Evolutionary conservation across 2,113 vertebrate species (phyloP).

Genomic region (Lonchura striata): DNA sequence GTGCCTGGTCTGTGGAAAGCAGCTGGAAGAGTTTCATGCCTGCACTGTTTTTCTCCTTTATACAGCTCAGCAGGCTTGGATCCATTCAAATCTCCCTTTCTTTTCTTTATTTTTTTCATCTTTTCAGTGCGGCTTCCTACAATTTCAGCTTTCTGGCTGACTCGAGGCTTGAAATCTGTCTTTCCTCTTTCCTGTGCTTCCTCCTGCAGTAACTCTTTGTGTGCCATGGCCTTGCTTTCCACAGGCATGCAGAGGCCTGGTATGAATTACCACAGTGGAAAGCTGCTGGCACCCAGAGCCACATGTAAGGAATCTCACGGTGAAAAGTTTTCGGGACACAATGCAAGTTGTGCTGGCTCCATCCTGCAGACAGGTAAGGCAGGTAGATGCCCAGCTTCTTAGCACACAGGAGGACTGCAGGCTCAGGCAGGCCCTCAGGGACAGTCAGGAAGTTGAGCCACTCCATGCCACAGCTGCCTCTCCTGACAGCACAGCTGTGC

Average conservation of each 20-base stretch:
- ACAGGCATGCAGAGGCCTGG: not conserved
- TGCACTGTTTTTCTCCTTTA: not conserved
- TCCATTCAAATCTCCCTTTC: not conserved
- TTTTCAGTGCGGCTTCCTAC: not conserved
- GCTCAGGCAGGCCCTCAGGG: not conserved
- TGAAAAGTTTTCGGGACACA: not conserved
- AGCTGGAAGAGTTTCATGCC: not conserved
- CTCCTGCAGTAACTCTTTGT: not conserved
- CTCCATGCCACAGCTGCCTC: not conserved
- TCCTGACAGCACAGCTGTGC: not conserved
- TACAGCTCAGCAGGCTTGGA: not conserved
- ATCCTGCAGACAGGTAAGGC: not conserved
- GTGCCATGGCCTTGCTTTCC: not conserved
- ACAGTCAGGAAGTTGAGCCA: not conserved
- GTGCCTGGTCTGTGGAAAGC: not conserved
- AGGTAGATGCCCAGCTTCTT: too few relatives aligned
- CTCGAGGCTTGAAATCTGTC: not conserved
- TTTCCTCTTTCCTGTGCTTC: not conserved
- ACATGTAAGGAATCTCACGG: fast-evolving
- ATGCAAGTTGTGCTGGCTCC: not conserved
- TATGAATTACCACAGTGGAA: not conserved
- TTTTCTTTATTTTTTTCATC: not conserved
- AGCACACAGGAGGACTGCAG: not conserved
- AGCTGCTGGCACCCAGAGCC: not conserved
- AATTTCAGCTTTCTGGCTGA: slow-evolving; percentile 18